These are phyloP conservation scores for Gobiocypris rarus DNA, from an alignment of 2,113 vertebrate species.

Conservation along the genomic window DNA sequence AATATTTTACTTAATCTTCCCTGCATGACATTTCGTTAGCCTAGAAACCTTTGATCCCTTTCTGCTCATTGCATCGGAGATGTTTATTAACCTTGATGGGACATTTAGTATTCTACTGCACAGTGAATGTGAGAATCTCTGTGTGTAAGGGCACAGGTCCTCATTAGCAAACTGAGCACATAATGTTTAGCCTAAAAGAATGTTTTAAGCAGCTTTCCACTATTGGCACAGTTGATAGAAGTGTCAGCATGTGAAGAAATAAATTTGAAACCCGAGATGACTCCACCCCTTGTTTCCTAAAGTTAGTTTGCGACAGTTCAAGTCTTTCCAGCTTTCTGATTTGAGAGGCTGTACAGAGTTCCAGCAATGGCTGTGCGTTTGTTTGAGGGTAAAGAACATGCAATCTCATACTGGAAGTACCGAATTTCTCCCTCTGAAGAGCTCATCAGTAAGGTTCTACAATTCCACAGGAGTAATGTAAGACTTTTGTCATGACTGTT, in stretches of 20 bases:
- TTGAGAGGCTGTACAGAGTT: background rate
- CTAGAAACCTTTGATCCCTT: background rate
- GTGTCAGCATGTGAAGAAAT: background rate
- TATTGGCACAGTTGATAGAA: background rate
- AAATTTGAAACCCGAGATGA: background rate
- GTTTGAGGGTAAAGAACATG: conserved; percentile 79
- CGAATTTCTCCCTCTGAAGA: conserved; percentile 72
- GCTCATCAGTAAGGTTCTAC: conserved; percentile 69
- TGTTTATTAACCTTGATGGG: background rate
- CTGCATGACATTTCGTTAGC: background rate
- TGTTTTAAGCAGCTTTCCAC: background rate
- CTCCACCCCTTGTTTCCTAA: background rate
- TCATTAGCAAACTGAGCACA: conserved; percentile 29
- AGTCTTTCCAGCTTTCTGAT: background rate
- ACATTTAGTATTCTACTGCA: background rate
- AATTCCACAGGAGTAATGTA: conserved; percentile 77
- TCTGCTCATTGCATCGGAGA: background rate
- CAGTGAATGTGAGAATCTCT: background rate
- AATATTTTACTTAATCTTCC: background rate
- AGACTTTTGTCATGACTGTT: conserved; percentile 26
- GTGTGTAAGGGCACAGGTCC: background rate
- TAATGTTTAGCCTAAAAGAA: background rate
- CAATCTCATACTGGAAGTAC: conserved; percentile 78
- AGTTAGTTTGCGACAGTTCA: background rate
- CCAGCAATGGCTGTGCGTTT: conserved; percentile 75